phyloP scores from a whole-genome alignment of 2,113 vertebrate species.

The Datnioides undecimradiatus region DNA sequence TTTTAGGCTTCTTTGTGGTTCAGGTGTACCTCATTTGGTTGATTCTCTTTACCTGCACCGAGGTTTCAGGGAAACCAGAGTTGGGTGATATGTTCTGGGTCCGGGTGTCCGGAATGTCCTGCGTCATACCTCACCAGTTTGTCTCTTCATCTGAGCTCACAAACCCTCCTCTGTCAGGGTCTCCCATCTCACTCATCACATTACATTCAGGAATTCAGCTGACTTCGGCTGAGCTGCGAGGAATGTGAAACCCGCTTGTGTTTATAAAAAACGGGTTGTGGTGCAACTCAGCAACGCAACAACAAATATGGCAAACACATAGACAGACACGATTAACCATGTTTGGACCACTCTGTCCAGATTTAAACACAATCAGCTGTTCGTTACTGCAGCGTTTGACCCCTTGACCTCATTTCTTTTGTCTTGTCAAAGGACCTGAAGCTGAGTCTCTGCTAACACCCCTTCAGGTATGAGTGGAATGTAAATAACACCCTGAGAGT shows the following conservation, averaged over 20 bases:
- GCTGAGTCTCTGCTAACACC: background rate
- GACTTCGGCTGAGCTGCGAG: constrained; percentile 9
- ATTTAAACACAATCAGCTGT: background rate
- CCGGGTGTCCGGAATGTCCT: background rate
- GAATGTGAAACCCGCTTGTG: constrained; percentile 18
- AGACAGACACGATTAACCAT: background rate
- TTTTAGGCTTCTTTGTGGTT: no score
- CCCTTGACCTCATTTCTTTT: background rate
- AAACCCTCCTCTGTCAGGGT: constrained; percentile 34
- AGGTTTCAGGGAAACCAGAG: background rate
- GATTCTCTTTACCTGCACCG: background rate
- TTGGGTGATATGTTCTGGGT: background rate
- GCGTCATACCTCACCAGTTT: constrained; percentile 26
- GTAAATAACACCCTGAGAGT: background rate
- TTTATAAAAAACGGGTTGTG: constrained; percentile 4
- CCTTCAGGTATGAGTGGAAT: constrained; percentile 5
- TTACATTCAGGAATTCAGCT: constrained; percentile 59
- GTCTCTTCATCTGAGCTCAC: constrained; percentile 32
- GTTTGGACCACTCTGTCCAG: background rate
- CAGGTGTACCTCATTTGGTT: background rate
- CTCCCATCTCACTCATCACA: background rate
- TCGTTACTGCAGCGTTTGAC: no score
- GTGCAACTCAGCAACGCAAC: constrained; percentile 9
- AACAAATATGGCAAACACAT: background rate
- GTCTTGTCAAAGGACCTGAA: background rate